A percentile compares a stretch with the other conserved stretches of the same genome.
These are phyloP conservation scores for Anthonomus grandis DNA, from an alignment of 1,140 invertebrate genomes.

Conservation along the genomic window DNA sequence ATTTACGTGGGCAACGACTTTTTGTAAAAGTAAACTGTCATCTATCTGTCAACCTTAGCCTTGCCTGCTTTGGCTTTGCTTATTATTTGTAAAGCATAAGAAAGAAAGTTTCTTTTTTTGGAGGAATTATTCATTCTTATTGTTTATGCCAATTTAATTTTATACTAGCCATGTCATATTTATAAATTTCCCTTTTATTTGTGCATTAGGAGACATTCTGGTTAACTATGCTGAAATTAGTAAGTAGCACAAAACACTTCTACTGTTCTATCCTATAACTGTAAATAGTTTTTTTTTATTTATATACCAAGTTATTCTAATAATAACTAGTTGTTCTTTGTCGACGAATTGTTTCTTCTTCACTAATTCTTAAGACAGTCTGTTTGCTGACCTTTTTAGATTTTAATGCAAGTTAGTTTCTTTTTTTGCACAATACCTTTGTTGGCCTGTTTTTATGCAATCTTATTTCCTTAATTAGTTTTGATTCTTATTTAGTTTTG, in stretches of 20 bases:
- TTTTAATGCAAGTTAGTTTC: constrained; percentile 4
- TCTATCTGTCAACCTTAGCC: constrained; percentile 26
- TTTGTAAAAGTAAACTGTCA: constrained; percentile 24
- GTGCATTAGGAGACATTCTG: too few species aligned
- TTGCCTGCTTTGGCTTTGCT: constrained; percentile 21
- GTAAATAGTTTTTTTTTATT: constrained; percentile 17
- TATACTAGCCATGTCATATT: too few species aligned
- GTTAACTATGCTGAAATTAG: too few species aligned
- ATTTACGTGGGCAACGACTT: constrained; percentile 23
- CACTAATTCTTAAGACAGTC: constrained; percentile 11
- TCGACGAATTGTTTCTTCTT: constrained; percentile 11
- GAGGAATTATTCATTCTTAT: too few species aligned
- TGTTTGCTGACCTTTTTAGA: constrained; percentile 22
- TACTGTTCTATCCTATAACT: constrained; percentile 21
- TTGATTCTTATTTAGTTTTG: background rate
- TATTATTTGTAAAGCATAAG: constrained; percentile 14
- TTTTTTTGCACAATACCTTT: constrained; percentile 8
- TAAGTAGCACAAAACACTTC: too few species aligned
- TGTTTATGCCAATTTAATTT: too few species aligned
- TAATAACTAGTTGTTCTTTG: constrained; percentile 20
- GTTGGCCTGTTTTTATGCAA: constrained; percentile 7
- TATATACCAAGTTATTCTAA: constrained; percentile 20
- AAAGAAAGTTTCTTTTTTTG: constrained; percentile 9
- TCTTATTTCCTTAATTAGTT: background rate
- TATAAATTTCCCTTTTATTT: too few species aligned